Percentiles rank a stretch among this genome's conserved stretches.
phyloP scores from a whole-genome alignment of 2,797 vertebrate genomes.

The Enteromius mattozi region DNA sequence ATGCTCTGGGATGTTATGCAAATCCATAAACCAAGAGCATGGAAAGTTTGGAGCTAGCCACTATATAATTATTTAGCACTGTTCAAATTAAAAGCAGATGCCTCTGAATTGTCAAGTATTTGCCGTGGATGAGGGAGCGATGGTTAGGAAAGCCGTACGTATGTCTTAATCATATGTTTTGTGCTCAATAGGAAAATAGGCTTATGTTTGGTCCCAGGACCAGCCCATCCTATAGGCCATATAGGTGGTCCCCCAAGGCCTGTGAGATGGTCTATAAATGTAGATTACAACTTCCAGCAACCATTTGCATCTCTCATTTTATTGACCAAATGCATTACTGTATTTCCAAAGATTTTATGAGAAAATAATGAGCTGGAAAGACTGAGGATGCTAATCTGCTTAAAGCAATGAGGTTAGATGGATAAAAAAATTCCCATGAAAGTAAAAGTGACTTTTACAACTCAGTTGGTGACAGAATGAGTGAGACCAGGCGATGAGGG shows the following conservation, averaged over 20 bases:
- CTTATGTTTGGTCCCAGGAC: background rate
- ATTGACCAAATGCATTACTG: background rate
- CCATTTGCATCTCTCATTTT: background rate
- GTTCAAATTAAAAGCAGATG: slow-evolving; percentile 46
- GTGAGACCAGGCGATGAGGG: background rate
- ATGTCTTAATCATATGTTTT: slow-evolving; percentile 33
- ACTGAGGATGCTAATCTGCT: slow-evolving; percentile 1
- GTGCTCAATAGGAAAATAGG: background rate
- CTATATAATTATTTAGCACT: slow-evolving; percentile 36
- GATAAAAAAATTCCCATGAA: slow-evolving; percentile 15
- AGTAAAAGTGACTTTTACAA: slow-evolving; percentile 28
- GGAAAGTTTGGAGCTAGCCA: slow-evolving; percentile 30
- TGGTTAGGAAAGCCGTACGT: background rate
- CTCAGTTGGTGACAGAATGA: slow-evolving; percentile 3
- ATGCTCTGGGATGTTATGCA: slow-evolving; percentile 30
- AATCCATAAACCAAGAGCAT: slow-evolving; percentile 27
- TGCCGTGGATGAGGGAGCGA: background rate
- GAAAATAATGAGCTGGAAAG: background rate
- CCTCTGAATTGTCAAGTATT: slow-evolving; percentile 11
- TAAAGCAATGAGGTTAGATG: slow-evolving; percentile 8
- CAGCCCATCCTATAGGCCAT: background rate
- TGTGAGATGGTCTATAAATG: background rate
- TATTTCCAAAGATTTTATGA: slow-evolving; percentile 3
- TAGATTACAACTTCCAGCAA: background rate
- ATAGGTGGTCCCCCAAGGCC: background rate